These are phyloP conservation scores for Etheostoma cragini DNA, from an alignment of 2,113 vertebrate genomes.

Conservation along the genomic window DNA sequence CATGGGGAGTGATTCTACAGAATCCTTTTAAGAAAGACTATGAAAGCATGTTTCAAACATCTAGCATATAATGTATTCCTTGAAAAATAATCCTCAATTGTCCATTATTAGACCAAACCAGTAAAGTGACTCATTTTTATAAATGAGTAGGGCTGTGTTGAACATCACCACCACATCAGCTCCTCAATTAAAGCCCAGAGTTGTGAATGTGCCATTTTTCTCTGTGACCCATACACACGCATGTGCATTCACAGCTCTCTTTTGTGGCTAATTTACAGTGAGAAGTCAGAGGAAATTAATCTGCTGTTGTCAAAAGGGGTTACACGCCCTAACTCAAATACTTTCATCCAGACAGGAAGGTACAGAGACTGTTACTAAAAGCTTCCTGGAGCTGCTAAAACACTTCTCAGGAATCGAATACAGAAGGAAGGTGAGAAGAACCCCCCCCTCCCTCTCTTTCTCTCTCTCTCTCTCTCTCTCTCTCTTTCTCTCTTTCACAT, in stretches of 20 bases:
- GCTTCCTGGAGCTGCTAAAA: constrained; percentile 55
- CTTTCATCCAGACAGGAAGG: constrained; percentile 67
- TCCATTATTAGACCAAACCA: neutral
- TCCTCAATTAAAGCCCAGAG: constrained; percentile 47
- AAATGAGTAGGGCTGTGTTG: constrained; percentile 33
- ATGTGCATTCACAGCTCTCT: constrained; percentile 45
- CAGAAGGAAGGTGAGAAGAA: constrained; percentile 69
- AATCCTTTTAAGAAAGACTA: neutral
- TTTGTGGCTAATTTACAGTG: constrained; percentile 48
- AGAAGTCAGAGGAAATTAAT: constrained; percentile 61
- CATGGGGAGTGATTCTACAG: neutral
- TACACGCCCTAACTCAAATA: constrained; percentile 31
- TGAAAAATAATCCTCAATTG: neutral
- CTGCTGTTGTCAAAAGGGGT: constrained; percentile 56
- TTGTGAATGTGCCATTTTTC: constrained; percentile 62
- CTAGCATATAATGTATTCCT: neutral
- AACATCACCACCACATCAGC: constrained; percentile 37
- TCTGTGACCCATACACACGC: constrained; percentile 63
- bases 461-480: constrained; percentile 60
- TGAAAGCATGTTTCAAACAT: constrained; percentile 9
- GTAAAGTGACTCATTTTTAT: constrained; percentile 43
- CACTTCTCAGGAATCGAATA: constrained; percentile 30
- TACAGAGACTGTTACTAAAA: constrained; percentile 56
- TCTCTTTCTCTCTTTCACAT: constrained; percentile 55
- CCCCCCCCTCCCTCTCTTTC: constrained; percentile 56